Evolutionary conservation across 2,797 vertebrate species (phyloP), one percentile per base, ranked within the genome.

Genomic region (Epinephelus coioides): DNA sequence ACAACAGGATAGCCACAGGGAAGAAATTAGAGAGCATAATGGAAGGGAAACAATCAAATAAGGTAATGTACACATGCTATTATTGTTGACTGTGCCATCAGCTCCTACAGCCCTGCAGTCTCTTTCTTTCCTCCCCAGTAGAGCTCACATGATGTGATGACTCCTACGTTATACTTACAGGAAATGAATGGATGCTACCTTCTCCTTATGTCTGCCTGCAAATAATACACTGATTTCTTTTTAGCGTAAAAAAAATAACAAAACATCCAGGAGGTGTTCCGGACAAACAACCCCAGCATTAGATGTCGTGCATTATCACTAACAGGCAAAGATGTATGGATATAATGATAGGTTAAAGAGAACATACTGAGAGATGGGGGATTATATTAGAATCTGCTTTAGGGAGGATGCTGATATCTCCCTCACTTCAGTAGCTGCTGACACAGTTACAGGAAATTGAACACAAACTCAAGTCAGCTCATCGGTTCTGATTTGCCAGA

Each of bases 1-100:
- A 83, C 27, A 59, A 49, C 66, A 81, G 50, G 78, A 71, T 23
- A 59, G 73, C 69, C 69, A 6, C 56, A 30, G 78, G 76, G 69
- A 64, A 54, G 44, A 84, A 74, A 86, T 78, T 19, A 77, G 73
- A 89, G 77, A 49, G 46, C 69, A 66, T n/a, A 82, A 83, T 72
- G 46, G 65, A 72, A 57, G 54, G 57, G 14, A 86, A 84, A 83
- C 56, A 76, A 65, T 83, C 51, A 64, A 43, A 63, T 69, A 64
- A 73, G 69, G 65, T 69, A 82, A 84, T 81, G 43, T 64, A 78
- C 38, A 62, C 46, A 75, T 66, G 21, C 74, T 55, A 78, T 43
- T 61, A 91, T 82, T 82, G 73, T 81, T 70, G 54, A 61, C 44
- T 59, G 38, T 68, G 69, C 43, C 38, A 70, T 78, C 74, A 84